Base-by-base conservation (phyloP, 2,113 vertebrate species). In the Thryonomys swinderianus region DNA sequence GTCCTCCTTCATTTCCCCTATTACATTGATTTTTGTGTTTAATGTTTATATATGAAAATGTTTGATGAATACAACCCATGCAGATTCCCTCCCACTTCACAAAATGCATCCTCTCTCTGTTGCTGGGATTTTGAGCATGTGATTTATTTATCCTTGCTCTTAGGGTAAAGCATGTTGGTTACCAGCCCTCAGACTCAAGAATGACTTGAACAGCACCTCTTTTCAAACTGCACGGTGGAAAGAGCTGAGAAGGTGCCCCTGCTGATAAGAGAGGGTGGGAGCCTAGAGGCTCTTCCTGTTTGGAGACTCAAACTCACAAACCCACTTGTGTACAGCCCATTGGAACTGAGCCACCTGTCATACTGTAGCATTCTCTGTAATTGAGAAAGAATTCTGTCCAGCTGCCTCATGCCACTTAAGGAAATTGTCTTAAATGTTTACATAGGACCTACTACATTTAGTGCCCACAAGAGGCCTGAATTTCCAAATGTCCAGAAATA, bases 251-350 rank as follows among this genome's bases (percentile, higher is more conserved):
- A 88, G 40, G n/a, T 88, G n/a, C 13, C 59, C 61, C 64, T 94
- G 37, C 73, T 90, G 67, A 92, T 90, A 81, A 84, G 55, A 55
- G 45, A 83, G 67, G 79, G 17, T 53, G 21, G 40, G n/a, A 55
- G 17, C 34, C 81, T 25, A 10, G 73, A 23, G 59, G 40, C 27
- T 66, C 30, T 95, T 80, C 92, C 83, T 83, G 16, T 32, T 71
- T 90, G 55, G 17, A 21, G 51, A 48, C 64, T 84, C 92, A 73
- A 97, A 61, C 93, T 97, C 87, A 88, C 79, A 96, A 92, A 96
- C 67, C 8, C 5, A 20, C 18, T 45, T 7, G 82, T 7, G 67
- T 57, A 21, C 57, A 59, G 34, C 17, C 51, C 64, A 20, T 48
- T 45, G 2, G 48, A 87, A 45, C 16, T 4, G 18, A 66, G 66